A percentile compares a stretch with the other conserved stretches of the same genome.
These are phyloP conservation scores for Carterocephalus palaemon DNA, from an alignment of 2,888 invertebrate species.

Conservation along the genomic window DNA sequence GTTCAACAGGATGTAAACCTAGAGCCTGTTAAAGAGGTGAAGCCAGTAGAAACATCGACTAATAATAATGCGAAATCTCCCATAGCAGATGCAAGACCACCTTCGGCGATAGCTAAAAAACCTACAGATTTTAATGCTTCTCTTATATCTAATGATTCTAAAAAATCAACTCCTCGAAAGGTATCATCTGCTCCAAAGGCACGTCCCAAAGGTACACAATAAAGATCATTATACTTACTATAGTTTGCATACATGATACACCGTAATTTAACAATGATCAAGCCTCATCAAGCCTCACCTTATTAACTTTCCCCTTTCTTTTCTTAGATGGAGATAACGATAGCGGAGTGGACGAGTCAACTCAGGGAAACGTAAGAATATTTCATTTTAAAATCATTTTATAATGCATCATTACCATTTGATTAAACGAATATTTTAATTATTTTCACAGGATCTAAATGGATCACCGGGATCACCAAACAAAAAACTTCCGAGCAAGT, in stretches of 20 bases:
- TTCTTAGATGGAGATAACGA: constrained; percentile 89
- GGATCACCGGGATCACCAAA: constrained; percentile 85
- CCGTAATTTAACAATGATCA: too few species aligned
- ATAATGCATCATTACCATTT: background rate
- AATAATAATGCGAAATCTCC: constrained; percentile 57
- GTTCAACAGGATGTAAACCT: constrained; percentile 43
- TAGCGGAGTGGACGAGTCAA: constrained; percentile 89
- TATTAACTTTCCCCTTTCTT: constrained; percentile 2
- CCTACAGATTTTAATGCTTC: constrained; percentile 62
- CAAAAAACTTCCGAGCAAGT: constrained; percentile 83
- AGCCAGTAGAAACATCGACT: constrained; percentile 41
- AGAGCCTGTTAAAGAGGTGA: constrained; percentile 42
- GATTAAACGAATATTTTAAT: constrained; percentile 12
- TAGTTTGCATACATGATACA: constrained; percentile 56
- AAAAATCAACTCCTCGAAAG: constrained; percentile 66
- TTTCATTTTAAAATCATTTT: background rate
- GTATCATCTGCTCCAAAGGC: constrained; percentile 63
- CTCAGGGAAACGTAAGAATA: constrained; percentile 86
- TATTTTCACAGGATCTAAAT: constrained; percentile 76
- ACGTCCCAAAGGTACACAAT: constrained; percentile 66
- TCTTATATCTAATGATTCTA: constrained; percentile 45
- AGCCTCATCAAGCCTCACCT: too few species aligned
- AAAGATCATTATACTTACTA: background rate
- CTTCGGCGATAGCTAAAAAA: constrained; percentile 53
- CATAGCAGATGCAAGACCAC: constrained; percentile 48